Percentiles rank a stretch among this genome's conserved stretches.
Evolutionary conservation across 1,140 invertebrate genomes (phyloP).

Genomic region (Cydia fagiglandana): DNA sequence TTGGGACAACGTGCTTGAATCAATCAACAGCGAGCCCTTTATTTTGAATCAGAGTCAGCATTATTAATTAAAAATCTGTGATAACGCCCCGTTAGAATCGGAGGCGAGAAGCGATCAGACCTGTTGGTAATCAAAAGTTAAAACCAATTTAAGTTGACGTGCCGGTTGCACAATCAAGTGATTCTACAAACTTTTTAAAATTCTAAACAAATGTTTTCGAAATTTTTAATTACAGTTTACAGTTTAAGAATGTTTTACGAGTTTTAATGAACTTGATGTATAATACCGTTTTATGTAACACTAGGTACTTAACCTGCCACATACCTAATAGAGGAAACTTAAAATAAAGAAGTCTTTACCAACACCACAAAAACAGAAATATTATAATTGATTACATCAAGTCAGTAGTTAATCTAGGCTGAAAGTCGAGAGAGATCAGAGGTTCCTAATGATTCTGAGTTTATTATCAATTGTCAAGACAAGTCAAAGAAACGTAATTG

Average conservation of each 20-base stretch:
- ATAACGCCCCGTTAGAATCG: slow-evolving; percentile 36
- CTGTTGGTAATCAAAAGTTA: slow-evolving; percentile 59
- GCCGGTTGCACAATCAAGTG: slow-evolving; percentile 40
- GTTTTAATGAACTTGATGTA: neutral
- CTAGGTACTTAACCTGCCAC: no score
- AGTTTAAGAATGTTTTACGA: neutral
- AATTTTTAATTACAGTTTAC: neutral
- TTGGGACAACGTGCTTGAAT: neutral
- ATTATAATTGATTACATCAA: no score
- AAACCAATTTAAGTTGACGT: slow-evolving; percentile 59
- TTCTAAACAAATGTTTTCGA: slow-evolving; percentile 37
- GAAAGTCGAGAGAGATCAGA: no score
- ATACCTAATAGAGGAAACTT: no score
- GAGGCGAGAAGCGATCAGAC: slow-evolving; percentile 37
- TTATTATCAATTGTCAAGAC: neutral
- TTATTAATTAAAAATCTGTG: slow-evolving; percentile 53
- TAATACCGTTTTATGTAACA: neutral
- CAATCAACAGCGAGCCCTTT: slow-evolving; percentile 26
- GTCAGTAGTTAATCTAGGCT: no score
- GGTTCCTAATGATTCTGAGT: no score
- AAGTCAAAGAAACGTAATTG: neutral
- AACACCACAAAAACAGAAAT: no score
- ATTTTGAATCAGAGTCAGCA: slow-evolving; percentile 26
- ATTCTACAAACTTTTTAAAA: slow-evolving; percentile 43
- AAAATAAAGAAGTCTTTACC: no score